A percentile compares a stretch with the other conserved stretches of the same genome.
phyloP scores from a whole-genome alignment of 2,113 vertebrate genomes.

The Peucedramus taeniatus region DNA sequence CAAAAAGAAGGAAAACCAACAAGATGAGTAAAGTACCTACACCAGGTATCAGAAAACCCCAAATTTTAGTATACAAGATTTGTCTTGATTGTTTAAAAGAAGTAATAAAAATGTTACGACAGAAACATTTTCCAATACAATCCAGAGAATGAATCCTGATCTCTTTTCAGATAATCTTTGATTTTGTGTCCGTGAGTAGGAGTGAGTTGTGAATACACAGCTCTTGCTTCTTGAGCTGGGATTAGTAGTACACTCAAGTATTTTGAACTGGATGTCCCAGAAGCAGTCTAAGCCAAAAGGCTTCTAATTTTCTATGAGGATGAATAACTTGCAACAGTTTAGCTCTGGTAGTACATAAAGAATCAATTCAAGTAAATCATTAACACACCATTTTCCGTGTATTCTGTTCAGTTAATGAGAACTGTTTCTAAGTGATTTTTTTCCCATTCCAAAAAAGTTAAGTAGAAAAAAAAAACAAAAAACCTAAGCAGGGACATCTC shows the following conservation, averaged over 20 bases:
- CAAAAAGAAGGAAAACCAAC: not conserved
- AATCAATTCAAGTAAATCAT: not conserved
- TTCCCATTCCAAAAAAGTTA: not conserved
- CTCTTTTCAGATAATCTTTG: not conserved
- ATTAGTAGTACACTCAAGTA: not conserved
- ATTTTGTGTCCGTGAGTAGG: not conserved
- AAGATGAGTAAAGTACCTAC: not conserved
- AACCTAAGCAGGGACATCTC: not conserved
- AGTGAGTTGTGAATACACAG: not conserved
- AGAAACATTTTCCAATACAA: not conserved
- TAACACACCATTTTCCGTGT: not conserved
- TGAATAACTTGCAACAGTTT: not conserved
- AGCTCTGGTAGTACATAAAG: not conserved
- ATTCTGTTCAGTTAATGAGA: not conserved
- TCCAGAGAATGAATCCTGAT: not conserved
- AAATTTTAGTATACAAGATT: not conserved
- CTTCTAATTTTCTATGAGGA: not conserved
- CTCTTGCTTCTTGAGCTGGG: not conserved
- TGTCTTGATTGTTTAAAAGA: not conserved
- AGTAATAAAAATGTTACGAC: not conserved
- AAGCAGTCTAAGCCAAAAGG: not conserved
- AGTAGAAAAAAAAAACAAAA: not conserved
- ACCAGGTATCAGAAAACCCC: not conserved
- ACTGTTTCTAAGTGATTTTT: not conserved
- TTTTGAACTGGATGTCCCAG: not conserved